Evolutionary conservation across 1,140 invertebrate species (phyloP), one percentile per base, ranked within the genome.

Genomic region (Orchestia grillus): DNA sequence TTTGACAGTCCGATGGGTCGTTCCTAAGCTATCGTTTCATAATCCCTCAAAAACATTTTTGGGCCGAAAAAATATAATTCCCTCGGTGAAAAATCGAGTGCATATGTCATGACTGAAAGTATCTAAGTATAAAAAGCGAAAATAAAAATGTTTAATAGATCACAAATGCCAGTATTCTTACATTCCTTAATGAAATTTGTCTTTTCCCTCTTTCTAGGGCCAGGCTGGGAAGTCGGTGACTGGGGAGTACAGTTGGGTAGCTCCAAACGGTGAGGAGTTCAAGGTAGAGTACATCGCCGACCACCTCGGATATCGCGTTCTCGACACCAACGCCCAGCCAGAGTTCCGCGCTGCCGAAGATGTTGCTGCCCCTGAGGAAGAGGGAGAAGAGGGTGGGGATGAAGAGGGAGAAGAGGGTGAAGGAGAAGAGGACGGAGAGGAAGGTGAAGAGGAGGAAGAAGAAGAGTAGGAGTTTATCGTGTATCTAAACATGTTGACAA

Each of bases 311-410:
- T 96, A 96, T 96, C 95, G 96, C 44, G 87, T 96, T 36, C 8
- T 96, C 87, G 96, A 96, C 57, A n/a, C 62, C 92, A 96, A 96
- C 62, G 96, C 96, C 44, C 44, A 96, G 19, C 96, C 96, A 6
- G 44, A 94, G 92, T 94, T 94, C 44, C 43, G 92, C 43, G 43
- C 92, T 47, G 92, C 92, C 40, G 92, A 92, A 92, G 90, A 45
- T n/a, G 92, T 44, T 45, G 92, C 92, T 47, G 41, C 92, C 47
- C 41, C 43, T n/a, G 92, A 94, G 40, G 92, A 94, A 94, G 92
- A 94, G 44, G 92, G 92, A 11, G 92, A 45, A 94, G 92, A 94
- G 41, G 90, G 44, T 15, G 90, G 44, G 90, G 90, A 42, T 11
- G 90, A 42, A 92, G 90, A 92, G 36, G 90, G 42, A 92, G 90